Evolutionary conservation across 2,797 vertebrate species (phyloP).

Genomic region (Leucoraja ocellata): DNA sequence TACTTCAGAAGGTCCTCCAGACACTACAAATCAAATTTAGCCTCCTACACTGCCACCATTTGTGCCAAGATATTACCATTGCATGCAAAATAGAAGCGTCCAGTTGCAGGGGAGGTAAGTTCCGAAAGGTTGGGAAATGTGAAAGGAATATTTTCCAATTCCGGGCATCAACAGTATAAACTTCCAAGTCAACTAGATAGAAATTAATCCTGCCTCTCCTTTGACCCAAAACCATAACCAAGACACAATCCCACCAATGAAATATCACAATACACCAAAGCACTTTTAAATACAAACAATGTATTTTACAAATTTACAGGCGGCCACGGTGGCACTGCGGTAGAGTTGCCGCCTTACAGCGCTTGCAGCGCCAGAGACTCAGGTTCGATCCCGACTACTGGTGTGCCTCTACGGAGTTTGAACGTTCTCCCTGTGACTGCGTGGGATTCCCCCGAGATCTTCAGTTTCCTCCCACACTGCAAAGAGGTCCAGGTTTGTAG

Average conservation of each 20-base stretch:
- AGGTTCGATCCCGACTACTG: no score
- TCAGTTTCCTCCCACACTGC: no score
- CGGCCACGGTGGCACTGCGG: no score
- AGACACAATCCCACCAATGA: background rate
- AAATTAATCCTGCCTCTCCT: background rate
- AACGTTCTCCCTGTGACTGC: no score
- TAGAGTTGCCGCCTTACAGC: no score
- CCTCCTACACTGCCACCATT: background rate
- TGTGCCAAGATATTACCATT: background rate
- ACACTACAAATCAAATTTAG: background rate
- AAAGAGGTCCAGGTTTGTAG: no score
- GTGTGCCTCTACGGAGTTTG: no score
- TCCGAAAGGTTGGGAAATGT: no score
- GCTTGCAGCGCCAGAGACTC: no score
- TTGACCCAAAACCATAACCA: background rate
- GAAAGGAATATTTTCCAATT: background rate
- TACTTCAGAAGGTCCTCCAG: background rate
- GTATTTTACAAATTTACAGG: no score
- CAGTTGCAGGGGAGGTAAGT: background rate
- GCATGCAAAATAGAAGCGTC: background rate
- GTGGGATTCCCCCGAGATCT: no score
- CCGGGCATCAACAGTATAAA: background rate
- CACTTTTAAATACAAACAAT: no score
- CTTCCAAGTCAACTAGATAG: background rate
- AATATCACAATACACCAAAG: background rate